A percentile compares a stretch with the other conserved stretches of the same genome.
Conservation (phyloP, 1,140 invertebrate species). For the Aphaenogaster ashmeadi region DNA sequence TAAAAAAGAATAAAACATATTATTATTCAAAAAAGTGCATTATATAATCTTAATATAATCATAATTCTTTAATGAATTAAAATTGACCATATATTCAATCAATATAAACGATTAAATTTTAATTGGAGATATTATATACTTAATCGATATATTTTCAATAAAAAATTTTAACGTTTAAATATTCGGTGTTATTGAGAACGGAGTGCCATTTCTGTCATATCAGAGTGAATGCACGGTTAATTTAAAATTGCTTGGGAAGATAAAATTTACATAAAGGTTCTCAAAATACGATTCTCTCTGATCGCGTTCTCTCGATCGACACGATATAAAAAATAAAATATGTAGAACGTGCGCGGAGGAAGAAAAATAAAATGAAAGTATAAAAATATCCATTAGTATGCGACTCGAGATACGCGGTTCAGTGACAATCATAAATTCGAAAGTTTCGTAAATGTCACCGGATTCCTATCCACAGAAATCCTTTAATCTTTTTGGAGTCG, state of each 20-base stretch:
- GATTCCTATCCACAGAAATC: neutral
- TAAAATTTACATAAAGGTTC: conserved; percentile 44
- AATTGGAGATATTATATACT: neutral
- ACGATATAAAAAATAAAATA: conserved; percentile 32
- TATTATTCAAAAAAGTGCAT: neutral
- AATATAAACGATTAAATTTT: neutral
- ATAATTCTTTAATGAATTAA: conserved; percentile 7
- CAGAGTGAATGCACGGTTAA: conserved; percentile 28
- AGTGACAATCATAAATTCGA: neutral
- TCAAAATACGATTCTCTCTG: neutral
- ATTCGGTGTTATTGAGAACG: conserved; percentile 1
- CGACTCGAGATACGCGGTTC: neutral
- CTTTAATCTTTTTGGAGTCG: neutral
- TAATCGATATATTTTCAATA: neutral
- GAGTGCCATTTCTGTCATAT: neutral
- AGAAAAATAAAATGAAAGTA: neutral
- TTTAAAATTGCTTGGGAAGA: conserved; percentile 3
- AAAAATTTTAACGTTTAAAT: conserved; percentile 16
- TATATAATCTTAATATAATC: neutral
- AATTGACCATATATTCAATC: neutral
- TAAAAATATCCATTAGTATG: conserved; percentile 14
- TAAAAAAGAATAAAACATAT: neutral
- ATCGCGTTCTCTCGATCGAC: conserved; percentile 4
- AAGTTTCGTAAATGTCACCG: neutral
- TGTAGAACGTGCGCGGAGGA: neutral